phyloP scores from a whole-genome alignment of 1,140 invertebrate genomes.

The Euschistus heros region DNA sequence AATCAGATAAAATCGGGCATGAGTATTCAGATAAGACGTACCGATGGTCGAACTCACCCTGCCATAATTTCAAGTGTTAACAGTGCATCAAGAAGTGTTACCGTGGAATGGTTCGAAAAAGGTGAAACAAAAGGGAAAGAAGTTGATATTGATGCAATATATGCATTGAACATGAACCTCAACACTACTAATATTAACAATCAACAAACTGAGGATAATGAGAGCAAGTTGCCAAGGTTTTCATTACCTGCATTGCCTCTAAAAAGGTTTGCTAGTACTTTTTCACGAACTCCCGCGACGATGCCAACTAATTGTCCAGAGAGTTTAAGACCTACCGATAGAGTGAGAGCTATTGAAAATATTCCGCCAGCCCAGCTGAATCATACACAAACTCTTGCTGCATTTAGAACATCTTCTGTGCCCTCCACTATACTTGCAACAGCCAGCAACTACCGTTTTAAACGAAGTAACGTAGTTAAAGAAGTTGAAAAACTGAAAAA shows the following conservation, averaged over 20 bases:
- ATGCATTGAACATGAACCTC: not conserved
- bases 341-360: not conserved
- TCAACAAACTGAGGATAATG: conserved; percentile 3
- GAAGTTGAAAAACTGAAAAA: conserved; percentile 94
- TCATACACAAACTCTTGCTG: not conserved
- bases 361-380: not conserved
- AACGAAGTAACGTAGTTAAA: conserved; percentile 76
- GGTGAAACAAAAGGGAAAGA: conserved; percentile 99
- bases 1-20: conserved; percentile 15
- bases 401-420: not conserved
- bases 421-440: not conserved
- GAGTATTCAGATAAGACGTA: conserved; percentile 13
- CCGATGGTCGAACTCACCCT: conserved; percentile 75
- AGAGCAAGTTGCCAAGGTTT: not conserved
- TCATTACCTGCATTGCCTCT: not conserved
- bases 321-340: not conserved
- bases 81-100: conserved; percentile 72
- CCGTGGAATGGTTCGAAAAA: conserved; percentile 97
- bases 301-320: not conserved
- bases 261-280: conserved; percentile 3
- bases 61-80: conserved; percentile 91
- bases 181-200: not conserved
- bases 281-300: conserved; percentile 40
- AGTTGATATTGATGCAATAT: conserved; percentile 21
- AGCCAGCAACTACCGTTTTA: not conserved